Base-by-base conservation (phyloP, 53 echinoderm and acorn worm genomes). In the Stichopus horrens region DNA sequence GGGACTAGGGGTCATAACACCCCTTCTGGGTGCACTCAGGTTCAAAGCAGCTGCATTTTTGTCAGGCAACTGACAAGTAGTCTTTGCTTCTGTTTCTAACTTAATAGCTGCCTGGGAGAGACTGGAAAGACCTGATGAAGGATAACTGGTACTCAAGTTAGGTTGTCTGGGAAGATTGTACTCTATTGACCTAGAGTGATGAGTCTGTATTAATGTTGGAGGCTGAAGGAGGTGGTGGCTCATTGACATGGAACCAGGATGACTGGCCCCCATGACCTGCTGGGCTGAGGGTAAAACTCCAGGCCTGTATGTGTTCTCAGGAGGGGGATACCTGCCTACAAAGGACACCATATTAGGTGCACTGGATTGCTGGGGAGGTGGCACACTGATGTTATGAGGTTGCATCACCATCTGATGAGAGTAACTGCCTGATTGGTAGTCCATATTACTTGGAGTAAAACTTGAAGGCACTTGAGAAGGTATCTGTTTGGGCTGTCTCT, bases 1-100 rank as follows among this genome's bases (percentile, higher is more conserved):
- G 51, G 96, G 96, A 23, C 96, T 91, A 4, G 93, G 96, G 9
- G 92, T 74, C 54, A 21, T 23, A 5, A 53, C 73, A 22, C 19
- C 16, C 54, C 58, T 73, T 11, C 55, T 54, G 22, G 83, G 20
- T 8, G 83, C 58, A 16, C 57, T 57, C 57, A 83, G 83, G n/a
- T 83, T 83, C 22, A 83, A 22, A 55, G 83, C 83, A 16, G 58
- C 68, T 71, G 54, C 53, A 20, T 67, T 53, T 58, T 77, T 55
- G 23, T 79, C 74, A 9, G 88, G 88, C 71, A 21, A 19, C 37
- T 9, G n/a, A 81, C 52, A 51, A 23, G 23, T 51, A 11, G 23
- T 54, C 52, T 76, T 76, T 9, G 83, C 57, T 8, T 83, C 83
- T 9, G 22, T 23, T 19, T 83, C 83, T 51, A 58, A 52, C 58